Conservation (phyloP, 2,888 invertebrate species). For the Tachina fera region DNA sequence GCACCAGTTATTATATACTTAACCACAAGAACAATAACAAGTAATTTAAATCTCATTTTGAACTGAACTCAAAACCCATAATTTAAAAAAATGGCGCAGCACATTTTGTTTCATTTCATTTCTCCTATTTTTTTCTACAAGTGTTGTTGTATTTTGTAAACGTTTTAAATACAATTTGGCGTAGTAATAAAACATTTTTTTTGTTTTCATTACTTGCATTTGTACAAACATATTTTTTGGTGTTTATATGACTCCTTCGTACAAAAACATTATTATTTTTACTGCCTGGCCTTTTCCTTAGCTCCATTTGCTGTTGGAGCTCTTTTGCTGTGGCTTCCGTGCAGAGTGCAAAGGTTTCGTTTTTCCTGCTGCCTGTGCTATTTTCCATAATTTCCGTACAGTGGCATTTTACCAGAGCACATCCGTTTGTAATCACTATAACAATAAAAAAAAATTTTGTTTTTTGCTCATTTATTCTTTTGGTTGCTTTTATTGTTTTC, state of each 20-base stretch:
- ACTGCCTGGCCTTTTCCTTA: constrained; percentile 34
- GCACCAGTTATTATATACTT: constrained; percentile 48
- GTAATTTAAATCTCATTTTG: constrained; percentile 54
- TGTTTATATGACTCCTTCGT: constrained; percentile 37
- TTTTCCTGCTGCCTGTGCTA: constrained; percentile 5
- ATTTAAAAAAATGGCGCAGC: constrained; percentile 37
- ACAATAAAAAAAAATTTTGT: constrained; percentile 28
- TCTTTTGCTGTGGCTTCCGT: background rate
- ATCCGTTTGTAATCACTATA: constrained; percentile 57
- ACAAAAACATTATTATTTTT: constrained; percentile 34
- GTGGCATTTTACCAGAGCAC: constrained; percentile 38
- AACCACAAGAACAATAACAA: constrained; percentile 15
- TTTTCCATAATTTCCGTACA: constrained; percentile 56
- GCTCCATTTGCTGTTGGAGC: background rate
- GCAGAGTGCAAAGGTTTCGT: background rate
- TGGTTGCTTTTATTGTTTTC: background rate
- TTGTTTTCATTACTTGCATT: background rate
- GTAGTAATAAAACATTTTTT: constrained; percentile 54
- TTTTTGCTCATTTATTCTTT: constrained; percentile 1
- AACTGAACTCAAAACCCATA: constrained; percentile 57
- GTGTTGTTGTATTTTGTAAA: constrained; percentile 16
- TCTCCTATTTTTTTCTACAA: background rate
- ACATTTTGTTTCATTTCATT: background rate
- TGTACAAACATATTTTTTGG: background rate
- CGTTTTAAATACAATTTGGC: constrained; percentile 56